Evolutionary conservation across 1,140 invertebrate species (phyloP), one percentile per base, ranked within the genome.

Genomic region (Trissolcus basalis): DNA sequence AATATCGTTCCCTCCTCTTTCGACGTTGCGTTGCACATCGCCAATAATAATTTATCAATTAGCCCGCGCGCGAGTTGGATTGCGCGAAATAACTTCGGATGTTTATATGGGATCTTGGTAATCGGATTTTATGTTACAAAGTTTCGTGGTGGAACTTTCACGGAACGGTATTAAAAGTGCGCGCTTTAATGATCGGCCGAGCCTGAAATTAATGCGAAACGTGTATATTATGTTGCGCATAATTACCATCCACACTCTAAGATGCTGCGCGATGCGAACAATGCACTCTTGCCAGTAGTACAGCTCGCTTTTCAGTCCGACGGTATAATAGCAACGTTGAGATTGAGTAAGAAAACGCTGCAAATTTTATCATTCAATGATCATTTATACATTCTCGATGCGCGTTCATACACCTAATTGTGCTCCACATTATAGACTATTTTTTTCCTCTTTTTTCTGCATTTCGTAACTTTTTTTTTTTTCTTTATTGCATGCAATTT

Each of bases 221-320:
- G 55, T 27, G 51, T 71, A 35, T 33, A 70, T 35, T 55, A 56
- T 56, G 67, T 44, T 71, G 12, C 47, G 36, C 36, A 36, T 53
- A 59, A 64, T 71, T 64, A 71, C 8, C n/a, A 13, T 2, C 13
- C 3, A 13, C 36, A 3, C 2, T 11, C 36, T 10, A 3, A n/a
- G n/a, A 39, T 9, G 36, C 45, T 10, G 48, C 19, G 35, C 14
- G n/a, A n/a, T n/a, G 45, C 56, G 45, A 74, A 74, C 51, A 67
- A 74, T 74, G 58, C 70, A 63, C 63, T 56, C 61, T n/a, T 65
- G 59, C 35, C 61, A 74, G 71, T 74, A 68, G 71, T 74, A 61
- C 61, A 44, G 61, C 44, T 67, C 56, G 6, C 19, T 48, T 59
- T 74, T 45, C 60, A 63, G 63, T 74, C 71, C 56, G 71, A 56